phyloP scores from a whole-genome alignment of 2,113 vertebrate species.

The Cinclus mexicanus region DNA sequence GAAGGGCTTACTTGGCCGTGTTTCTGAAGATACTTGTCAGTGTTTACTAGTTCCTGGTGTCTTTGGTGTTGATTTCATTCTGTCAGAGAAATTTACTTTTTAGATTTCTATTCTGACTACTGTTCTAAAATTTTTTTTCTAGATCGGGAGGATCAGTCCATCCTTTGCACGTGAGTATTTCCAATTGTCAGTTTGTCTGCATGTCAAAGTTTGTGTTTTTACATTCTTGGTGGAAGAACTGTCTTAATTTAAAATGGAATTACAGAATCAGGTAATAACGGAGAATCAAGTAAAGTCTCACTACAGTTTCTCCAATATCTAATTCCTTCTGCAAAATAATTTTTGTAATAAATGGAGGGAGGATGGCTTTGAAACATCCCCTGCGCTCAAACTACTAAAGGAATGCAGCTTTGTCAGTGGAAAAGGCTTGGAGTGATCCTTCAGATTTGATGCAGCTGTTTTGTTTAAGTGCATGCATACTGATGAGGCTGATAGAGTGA shows the following conservation, averaged over 20 bases:
- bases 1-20: background rate
- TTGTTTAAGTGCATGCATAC: background rate
- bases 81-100: background rate
- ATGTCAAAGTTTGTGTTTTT: background rate
- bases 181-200: background rate
- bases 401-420: background rate
- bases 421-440: background rate
- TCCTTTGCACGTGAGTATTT: conserved; percentile 97
- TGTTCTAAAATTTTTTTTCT: conserved; percentile 28
- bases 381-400: background rate
- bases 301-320: background rate
- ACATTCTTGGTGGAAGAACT: background rate
- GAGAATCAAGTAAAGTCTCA: background rate
- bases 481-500: background rate
- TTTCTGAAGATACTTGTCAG: background rate
- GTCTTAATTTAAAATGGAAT: background rate
- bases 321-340: background rate
- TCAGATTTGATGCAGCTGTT: background rate
- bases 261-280: background rate
- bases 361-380: background rate
- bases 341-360: background rate
- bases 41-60: background rate
- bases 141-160: conserved; percentile 99
- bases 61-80: background rate
- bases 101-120: background rate